Evolutionary conservation across 2,888 invertebrate genomes (phyloP), one percentile per base, ranked within the genome.

Genomic region (Spialia ferax): DNA sequence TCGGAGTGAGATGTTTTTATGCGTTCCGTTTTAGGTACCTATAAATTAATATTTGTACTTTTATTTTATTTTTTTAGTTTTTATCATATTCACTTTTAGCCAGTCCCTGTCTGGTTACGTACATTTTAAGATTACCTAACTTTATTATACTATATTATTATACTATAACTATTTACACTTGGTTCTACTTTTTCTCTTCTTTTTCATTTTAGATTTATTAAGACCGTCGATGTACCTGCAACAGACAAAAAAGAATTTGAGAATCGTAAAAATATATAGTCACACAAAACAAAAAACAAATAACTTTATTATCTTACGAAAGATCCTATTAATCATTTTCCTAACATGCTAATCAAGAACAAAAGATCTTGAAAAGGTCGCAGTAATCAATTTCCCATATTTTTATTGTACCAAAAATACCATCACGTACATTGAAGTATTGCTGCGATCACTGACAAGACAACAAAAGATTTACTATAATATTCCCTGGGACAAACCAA

Each of bases 101-200:
- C 89, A 88, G 90, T 89, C 89, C 78, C 86, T 88, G 76, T 84
- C 90, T 90, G 91, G 88, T 74, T 73, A 72, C 55, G 63, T 69
- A 73, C 76, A 71, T 77, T 76, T 78, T 73, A 69, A 69, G 72
- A 71, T 75, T 76, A 68, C 70, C 74, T 77, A 68, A 70, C 74
- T 77, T 75, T 75, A 72, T 74, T 56, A 62, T 72, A n/a, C n/a
- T n/a, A n/a, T n/a, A n/a, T n/a, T n/a, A n/a, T n/a, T n/a, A n/a
- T n/a, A n/a, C n/a, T n/a, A 45, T 38, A 61, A 50, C 55, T 69
- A 56, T 57, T 66, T 67, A 13, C 64, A 72, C 74, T 77, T 73
- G 38, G 68, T 73, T 79, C 74, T 82, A 70, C 79, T 77, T 88
- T 91, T 93, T 88, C 92, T 91, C 88, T 89, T 92, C 81, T 93